Evolutionary conservation across 2,113 vertebrate genomes (phyloP).

Genomic region (Amblyornis subalaris): DNA sequence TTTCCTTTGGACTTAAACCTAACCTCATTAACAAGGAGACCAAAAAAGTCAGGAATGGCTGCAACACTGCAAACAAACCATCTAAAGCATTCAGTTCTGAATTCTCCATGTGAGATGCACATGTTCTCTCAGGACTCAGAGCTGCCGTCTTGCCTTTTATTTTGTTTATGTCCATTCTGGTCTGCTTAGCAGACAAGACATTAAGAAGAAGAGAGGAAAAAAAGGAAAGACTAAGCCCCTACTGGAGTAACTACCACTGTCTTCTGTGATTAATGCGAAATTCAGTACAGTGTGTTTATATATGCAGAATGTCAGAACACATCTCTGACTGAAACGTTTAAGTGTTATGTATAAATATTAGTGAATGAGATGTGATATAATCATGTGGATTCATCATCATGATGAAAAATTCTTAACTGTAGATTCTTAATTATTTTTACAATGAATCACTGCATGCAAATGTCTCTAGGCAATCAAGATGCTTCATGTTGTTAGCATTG

Average conservation of each 20-base stretch:
- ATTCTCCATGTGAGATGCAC: neutral
- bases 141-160: neutral
- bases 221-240: neutral
- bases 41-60: neutral
- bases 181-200: neutral
- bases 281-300: neutral
- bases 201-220: neutral
- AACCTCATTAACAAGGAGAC: neutral
- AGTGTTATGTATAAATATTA: neutral
- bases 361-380: neutral
- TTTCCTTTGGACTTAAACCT: conserved; percentile 9
- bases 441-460: neutral
- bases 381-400: neutral
- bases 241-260: neutral
- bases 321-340: conserved; percentile 11
- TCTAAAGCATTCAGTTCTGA: neutral
- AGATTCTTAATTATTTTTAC: conserved; percentile 32
- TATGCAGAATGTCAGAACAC: neutral
- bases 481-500: neutral
- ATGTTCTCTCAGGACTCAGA: neutral
- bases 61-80: neutral
- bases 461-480: neutral
- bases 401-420: conserved; percentile 38
- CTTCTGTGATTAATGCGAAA: neutral
- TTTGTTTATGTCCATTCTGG: neutral